Conservation (phyloP, 2,113 vertebrate species). For the Ammodytes dubius region DNA sequence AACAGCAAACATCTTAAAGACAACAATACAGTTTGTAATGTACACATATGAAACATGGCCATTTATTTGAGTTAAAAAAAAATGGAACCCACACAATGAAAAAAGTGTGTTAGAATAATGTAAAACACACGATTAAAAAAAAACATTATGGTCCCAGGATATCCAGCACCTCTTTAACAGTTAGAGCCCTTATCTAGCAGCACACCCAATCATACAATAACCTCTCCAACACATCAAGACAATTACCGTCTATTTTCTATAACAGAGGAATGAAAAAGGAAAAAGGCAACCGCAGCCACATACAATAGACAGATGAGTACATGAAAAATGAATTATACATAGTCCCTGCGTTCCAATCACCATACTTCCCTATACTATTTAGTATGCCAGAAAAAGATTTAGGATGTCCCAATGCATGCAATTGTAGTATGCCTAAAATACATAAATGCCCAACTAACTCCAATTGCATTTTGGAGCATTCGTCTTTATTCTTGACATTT, state of each 20-base stretch:
- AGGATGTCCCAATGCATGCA: no score
- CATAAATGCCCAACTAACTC: no score
- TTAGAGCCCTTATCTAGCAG: constrained; percentile 47
- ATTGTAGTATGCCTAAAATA: no score
- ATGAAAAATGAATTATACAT: neutral
- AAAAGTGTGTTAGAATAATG: constrained; percentile 24
- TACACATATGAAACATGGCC: neutral
- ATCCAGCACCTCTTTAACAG: constrained; percentile 41
- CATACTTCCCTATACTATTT: no score
- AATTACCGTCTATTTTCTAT: neutral
- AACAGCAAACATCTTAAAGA: neutral
- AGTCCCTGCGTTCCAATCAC: neutral
- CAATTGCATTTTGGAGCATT: no score
- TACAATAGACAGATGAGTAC: neutral
- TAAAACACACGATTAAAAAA: neutral
- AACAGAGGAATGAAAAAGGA: neutral
- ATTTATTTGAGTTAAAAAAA: constrained; percentile 22
- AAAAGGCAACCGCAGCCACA: neutral
- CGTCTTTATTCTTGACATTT: no score
- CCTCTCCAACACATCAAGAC: neutral
- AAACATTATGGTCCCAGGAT: constrained; percentile 24
- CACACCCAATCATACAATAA: neutral
- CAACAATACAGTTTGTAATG: neutral
- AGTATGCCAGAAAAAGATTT: no score
- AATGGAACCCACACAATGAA: constrained; percentile 28